These are phyloP conservation scores for Ferdinandea cuprea DNA, from an alignment of 2,888 invertebrate genomes.

Conservation along the genomic window DNA sequence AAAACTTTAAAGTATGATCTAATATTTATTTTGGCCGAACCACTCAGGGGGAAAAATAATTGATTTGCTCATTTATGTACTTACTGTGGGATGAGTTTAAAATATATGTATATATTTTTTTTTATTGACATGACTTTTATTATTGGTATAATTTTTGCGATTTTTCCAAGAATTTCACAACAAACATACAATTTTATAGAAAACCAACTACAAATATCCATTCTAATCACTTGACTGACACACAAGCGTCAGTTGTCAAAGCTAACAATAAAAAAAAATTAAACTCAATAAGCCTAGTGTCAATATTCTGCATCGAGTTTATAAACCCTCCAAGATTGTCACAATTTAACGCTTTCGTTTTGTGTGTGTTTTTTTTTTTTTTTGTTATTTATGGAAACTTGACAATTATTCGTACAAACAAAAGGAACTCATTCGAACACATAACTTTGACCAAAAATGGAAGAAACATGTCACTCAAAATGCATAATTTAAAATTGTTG, in stretches of 20 bases:
- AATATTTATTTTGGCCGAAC: slow-evolving; percentile 7
- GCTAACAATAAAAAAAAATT: background rate
- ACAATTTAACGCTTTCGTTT: background rate
- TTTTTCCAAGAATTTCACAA: no score
- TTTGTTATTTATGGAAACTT: background rate
- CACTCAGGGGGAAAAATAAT: slow-evolving; percentile 1
- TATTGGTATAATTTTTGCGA: no score
- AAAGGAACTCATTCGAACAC: background rate
- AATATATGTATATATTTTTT: no score
- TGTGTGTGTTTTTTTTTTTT: background rate
- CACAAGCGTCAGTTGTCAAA: background rate
- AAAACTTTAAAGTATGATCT: background rate
- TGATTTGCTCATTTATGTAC: no score
- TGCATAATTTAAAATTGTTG: background rate
- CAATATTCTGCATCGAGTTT: background rate
- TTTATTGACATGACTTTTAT: no score
- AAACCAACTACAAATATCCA: background rate
- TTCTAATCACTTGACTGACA: background rate
- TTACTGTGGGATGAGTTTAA: no score
- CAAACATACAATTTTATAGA: no score
- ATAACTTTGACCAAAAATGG: background rate
- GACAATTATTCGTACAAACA: slow-evolving; percentile 4
- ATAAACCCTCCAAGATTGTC: background rate
- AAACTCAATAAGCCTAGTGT: background rate
- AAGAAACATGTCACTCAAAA: background rate